These are phyloP conservation scores for Macroramphosus scolopax DNA, from an alignment of 2,797 vertebrate species.

Conservation along the genomic window DNA sequence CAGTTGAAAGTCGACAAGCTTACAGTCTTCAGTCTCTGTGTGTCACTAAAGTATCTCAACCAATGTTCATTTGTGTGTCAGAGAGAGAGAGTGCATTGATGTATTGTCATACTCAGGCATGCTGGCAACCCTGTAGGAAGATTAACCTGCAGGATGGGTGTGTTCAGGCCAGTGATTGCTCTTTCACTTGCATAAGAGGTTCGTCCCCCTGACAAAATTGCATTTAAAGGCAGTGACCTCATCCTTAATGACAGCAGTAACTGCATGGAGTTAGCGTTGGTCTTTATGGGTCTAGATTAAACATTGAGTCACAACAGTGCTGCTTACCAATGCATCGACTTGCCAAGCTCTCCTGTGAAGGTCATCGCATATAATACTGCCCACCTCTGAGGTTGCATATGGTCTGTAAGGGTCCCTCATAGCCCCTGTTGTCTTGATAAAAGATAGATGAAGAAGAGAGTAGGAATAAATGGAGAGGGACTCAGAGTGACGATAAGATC, in stretches of 20 bases:
- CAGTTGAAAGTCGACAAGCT: no score
- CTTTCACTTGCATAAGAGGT: constrained; percentile 36
- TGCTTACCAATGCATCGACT: constrained; percentile 25
- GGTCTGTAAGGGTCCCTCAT: no score
- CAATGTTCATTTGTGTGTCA: no score
- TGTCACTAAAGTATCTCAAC: no score
- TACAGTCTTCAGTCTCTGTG: no score
- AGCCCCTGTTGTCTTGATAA: no score
- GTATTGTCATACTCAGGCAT: constrained; percentile 4
- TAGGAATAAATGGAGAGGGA: no score
- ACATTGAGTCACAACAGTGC: constrained; percentile 5
- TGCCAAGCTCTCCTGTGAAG: constrained; percentile 15
- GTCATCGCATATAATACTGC: constrained; percentile 12
- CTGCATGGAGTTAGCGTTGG: constrained; percentile 1
- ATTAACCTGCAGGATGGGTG: constrained; percentile 7
- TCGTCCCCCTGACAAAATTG: constrained; percentile 29
- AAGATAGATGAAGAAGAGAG: no score
- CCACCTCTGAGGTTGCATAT: neutral
- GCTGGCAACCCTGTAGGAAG: no score
- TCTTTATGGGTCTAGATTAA: constrained; percentile 16
- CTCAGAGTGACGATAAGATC: no score
- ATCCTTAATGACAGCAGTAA: constrained; percentile 26
- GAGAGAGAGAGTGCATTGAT: constrained; percentile 2
- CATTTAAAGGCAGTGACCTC: constrained; percentile 40
- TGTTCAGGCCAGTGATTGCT: constrained; percentile 35